phyloP scores from a whole-genome alignment of 2,888 invertebrate species.

The Andrena bucephala region DNA sequence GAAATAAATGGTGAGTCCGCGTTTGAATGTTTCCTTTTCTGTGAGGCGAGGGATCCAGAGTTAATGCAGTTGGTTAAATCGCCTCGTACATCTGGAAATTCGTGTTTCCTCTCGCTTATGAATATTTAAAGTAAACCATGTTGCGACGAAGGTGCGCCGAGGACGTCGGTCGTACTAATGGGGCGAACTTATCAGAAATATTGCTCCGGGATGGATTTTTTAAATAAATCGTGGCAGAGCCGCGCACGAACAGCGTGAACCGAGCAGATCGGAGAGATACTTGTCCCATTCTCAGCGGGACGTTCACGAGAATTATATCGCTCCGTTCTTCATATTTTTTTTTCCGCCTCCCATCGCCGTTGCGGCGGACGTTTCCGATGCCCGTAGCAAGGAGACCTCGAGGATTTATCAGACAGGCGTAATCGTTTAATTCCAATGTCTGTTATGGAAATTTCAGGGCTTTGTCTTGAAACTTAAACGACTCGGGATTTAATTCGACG shows the following conservation, averaged over 20 bases:
- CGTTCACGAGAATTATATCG: constrained; percentile 60
- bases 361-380: constrained; percentile 29
- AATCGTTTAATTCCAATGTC: constrained; percentile 36
- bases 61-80: background rate
- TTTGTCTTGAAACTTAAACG: constrained; percentile 27
- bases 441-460: constrained; percentile 7
- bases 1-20: background rate
- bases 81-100: background rate
- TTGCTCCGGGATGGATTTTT: constrained; percentile 8
- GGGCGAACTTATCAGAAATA: constrained; percentile 7
- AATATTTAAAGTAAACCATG: constrained; percentile 10
- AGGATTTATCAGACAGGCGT: constrained; percentile 52
- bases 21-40: background rate
- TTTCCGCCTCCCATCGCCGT: constrained; percentile 29
- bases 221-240: constrained; percentile 23
- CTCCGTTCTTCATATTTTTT: constrained; percentile 53
- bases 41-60: background rate
- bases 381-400: constrained; percentile 20
- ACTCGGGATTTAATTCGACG: background rate
- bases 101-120: constrained; percentile 5
- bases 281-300: constrained; percentile 59
- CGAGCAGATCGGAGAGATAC: constrained; percentile 50
- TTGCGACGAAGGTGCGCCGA: background rate
- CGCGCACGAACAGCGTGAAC: constrained; percentile 45
- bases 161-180: constrained; percentile 3